phyloP scores from a whole-genome alignment of 2,888 invertebrate genomes.

The Troglohyphantes excavatus region DNA sequence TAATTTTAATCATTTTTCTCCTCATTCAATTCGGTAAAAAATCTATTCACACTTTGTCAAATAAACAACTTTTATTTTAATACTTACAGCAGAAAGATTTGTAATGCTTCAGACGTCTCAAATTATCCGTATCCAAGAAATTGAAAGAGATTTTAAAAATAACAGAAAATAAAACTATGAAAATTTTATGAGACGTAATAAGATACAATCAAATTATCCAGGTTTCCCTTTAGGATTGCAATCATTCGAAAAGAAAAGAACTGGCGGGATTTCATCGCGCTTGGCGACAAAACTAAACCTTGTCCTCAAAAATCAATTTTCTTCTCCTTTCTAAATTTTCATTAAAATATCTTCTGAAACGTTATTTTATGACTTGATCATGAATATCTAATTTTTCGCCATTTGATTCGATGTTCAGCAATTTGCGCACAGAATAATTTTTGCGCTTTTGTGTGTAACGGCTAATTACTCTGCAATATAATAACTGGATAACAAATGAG shows the following conservation, averaged over 20 bases:
- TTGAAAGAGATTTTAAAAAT: no score
- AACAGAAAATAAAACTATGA: no score
- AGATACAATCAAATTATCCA: not conserved
- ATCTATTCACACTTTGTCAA: no score
- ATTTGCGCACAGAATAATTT: not conserved
- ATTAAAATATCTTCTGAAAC: constrained; percentile 37
- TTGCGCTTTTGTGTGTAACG: not conserved
- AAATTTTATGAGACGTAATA: not conserved
- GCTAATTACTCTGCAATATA: constrained; percentile 54
- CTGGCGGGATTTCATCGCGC: not conserved
- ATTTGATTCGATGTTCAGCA: not conserved
- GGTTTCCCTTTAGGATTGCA: not conserved
- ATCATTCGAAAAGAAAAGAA: not conserved
- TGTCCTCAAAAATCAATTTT: constrained; percentile 20
- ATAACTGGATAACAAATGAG: constrained; percentile 36
- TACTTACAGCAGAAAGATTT: no score
- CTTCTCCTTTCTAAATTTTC: not conserved
- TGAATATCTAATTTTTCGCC: not conserved
- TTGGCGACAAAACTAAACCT: not conserved
- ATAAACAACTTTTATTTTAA: no score
- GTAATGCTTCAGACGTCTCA: no score
- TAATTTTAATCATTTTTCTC: no score
- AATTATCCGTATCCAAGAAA: no score
- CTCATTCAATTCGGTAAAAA: no score
- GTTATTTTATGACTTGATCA: not conserved